Evolutionary conservation across 2,888 invertebrate genomes (phyloP), one percentile per base, ranked within the genome.

Genomic region (Dryocosmus kuriphilus): DNA sequence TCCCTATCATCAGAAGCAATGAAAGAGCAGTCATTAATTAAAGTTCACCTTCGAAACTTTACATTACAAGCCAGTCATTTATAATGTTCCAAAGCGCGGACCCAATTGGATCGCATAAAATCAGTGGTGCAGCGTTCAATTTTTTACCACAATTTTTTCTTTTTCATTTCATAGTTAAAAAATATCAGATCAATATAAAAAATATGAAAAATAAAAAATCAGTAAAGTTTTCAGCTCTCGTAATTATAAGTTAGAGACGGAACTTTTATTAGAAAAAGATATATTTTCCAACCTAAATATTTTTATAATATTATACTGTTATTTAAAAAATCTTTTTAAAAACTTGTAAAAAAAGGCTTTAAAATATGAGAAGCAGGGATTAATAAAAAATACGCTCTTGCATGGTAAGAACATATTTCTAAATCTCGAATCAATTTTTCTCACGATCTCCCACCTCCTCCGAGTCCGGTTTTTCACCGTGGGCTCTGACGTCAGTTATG

Each of bases 21-120:
- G 67, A 51, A 51, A 71, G 9, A 41, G 67, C 67, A 71, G 46
- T 41, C 41, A 71, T 71, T 71, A 71, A 71, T 71, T 71, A 71
- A 46, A 65, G 19, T 71, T 46, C 41, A 51, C 46, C 19, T 71
- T 71, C 46, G 46, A 71, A 46, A 51, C 46, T 51, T 71, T 46
- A 71, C 41, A 51, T 46, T 51, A 30, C 27, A 46, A 46, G 19
- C 46, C 19, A 41, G 41, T 65, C 65, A 65, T 27, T 65, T 65
- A 65, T 38, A 65, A 65, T 65, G 65, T 16, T 65, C 0, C 22
- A 65, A 65, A 22, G 38, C 35, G 4, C 38, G 19, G n/a, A 1
- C 38, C 38, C 35, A 22, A 35, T 35, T 65, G 22, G 22, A 35
- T 22, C 63, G 11, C 27, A 24, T 60, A 27, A 27, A 24, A 60